phyloP scores from a whole-genome alignment of 2,888 invertebrate species.

The Incurvaria masculella region DNA sequence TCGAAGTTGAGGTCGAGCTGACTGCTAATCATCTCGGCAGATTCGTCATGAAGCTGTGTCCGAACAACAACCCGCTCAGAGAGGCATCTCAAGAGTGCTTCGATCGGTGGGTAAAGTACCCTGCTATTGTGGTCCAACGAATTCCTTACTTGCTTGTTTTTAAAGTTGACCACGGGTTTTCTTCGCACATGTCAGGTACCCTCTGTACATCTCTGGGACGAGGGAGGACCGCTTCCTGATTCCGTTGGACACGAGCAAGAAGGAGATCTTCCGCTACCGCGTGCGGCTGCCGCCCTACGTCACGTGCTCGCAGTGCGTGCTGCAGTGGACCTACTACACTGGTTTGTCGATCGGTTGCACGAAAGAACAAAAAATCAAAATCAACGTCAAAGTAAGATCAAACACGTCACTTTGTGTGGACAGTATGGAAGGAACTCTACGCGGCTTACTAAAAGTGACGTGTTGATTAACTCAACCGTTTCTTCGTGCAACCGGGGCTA shows the following conservation, averaged over 20 bases:
- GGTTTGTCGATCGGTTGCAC: too few relatives aligned
- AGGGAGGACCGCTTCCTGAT: constrained; percentile 68
- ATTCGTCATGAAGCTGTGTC: constrained; percentile 82
- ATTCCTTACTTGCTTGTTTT: too few relatives aligned
- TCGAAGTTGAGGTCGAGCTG: constrained; percentile 81
- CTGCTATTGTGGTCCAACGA: neutral
- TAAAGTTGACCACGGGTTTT: too few relatives aligned
- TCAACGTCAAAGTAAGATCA: too few relatives aligned
- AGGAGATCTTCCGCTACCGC: constrained; percentile 62
- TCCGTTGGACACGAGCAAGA: constrained; percentile 68
- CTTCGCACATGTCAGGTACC: constrained; percentile 61
- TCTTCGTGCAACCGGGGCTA: too few relatives aligned
- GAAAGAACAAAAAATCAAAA: too few relatives aligned
- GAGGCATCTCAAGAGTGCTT: constrained; percentile 83
- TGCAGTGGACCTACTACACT: constrained; percentile 93
- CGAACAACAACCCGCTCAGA: constrained; percentile 75
- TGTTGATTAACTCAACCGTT: too few relatives aligned
- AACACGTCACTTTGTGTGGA: too few relatives aligned
- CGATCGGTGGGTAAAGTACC: constrained; percentile 63
- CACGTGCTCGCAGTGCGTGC: constrained; percentile 83
- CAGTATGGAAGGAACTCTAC: too few relatives aligned
- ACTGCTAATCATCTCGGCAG: constrained; percentile 89
- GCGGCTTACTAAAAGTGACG: too few relatives aligned
- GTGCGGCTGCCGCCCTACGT: constrained; percentile 78
- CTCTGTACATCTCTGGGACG: constrained; percentile 70